A percentile compares a stretch with the other conserved stretches of the same genome.
These are phyloP conservation scores for Leptinotarsa undecemlineata DNA, from an alignment of 1,140 invertebrate species.

Conservation along the genomic window DNA sequence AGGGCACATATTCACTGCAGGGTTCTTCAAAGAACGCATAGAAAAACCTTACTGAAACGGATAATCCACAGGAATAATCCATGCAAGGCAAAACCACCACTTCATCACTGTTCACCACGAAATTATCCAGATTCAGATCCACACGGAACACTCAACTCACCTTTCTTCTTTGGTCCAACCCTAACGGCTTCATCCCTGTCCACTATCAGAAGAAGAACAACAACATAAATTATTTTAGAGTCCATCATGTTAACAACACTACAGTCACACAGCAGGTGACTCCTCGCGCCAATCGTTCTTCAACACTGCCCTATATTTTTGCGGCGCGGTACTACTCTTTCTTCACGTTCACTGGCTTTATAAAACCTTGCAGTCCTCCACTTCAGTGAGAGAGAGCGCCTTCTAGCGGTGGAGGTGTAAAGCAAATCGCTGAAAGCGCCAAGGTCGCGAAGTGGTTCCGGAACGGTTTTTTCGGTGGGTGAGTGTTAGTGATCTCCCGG, in stretches of 20 bases:
- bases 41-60: background rate
- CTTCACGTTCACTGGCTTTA: conserved; percentile 40
- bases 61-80: conserved; percentile 2
- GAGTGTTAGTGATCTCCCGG: background rate
- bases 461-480: conserved; percentile 27
- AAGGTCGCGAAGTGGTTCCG: conserved; percentile 31
- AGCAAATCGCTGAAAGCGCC: conserved; percentile 26
- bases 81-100: conserved; percentile 1
- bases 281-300: conserved; percentile 37
- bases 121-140: conserved; percentile 7
- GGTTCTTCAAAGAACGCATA: no score
- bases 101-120: conserved; percentile 15
- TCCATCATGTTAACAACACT: conserved; percentile 28
- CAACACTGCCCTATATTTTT: conserved; percentile 44
- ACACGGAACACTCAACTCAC: conserved; percentile 31
- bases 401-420: conserved; percentile 9
- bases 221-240: conserved; percentile 5
- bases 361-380: conserved; percentile 46
- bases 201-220: conserved; percentile 29
- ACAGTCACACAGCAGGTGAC: conserved; percentile 16
- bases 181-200: conserved; percentile 33
- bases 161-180: conserved; percentile 41
- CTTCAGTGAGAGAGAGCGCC: conserved; percentile 31
- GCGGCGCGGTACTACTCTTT: conserved; percentile 33
- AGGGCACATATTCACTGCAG: no score